Conservation (phyloP, 2,888 invertebrate species). For the Caenorhabditis sp. region DNA sequence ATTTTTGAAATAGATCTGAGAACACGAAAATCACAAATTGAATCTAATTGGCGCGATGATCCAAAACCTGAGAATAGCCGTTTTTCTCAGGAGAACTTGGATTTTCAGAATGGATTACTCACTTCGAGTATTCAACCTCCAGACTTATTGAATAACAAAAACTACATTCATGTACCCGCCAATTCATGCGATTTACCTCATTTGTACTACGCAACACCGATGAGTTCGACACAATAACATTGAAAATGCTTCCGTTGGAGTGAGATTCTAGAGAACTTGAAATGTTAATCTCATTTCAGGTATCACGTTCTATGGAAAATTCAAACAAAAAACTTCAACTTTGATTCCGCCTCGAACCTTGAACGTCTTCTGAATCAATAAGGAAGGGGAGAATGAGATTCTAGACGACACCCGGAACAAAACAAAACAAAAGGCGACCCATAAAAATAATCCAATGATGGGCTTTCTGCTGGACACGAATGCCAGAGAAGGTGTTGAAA, state of each 20-base stretch:
- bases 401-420: constrained; percentile 2
- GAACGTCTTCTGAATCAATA: background rate
- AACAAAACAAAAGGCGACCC: constrained; percentile 9
- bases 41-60: constrained; percentile 6
- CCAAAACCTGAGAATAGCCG: background rate
- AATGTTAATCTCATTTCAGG: background rate
- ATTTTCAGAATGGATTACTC: constrained; percentile 9
- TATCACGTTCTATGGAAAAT: background rate
- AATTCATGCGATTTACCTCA: constrained; percentile 30
- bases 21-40: constrained; percentile 4
- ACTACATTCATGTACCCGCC: constrained; percentile 7
- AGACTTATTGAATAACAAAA: constrained; percentile 17
- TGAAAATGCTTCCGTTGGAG: background rate
- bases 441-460: constrained; percentile 20
- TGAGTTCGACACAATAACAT: background rate
- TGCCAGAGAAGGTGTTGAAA: background rate
- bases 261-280: background rate
- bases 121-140: background rate
- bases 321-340: too few relatives aligned
- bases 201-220: constrained; percentile 16
- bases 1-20: background rate
- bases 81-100: background rate
- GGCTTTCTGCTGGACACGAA: background rate
- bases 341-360: background rate
- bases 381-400: background rate